Conservation (phyloP, 2,888 invertebrate species). For the Eristalinus aeneus region DNA sequence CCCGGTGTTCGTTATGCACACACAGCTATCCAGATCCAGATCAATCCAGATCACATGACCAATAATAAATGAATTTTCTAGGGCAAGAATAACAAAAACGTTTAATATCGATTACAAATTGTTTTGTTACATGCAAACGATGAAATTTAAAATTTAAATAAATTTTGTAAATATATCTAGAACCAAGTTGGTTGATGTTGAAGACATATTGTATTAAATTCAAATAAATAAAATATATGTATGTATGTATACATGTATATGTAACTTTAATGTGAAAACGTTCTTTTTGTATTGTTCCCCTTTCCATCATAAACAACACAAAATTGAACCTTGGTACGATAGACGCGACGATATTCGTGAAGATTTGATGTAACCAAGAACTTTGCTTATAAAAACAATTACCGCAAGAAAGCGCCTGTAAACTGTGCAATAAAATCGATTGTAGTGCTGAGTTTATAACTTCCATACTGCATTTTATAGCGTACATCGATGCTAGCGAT, state of each 20-base stretch:
- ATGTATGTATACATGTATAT: not conserved
- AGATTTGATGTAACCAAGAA: too few species aligned
- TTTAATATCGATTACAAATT: conserved; percentile 27
- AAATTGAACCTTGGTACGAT: too few species aligned
- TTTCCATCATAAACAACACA: too few species aligned
- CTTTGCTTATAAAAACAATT: too few species aligned
- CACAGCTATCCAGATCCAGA: not conserved
- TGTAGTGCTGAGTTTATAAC: too few species aligned
- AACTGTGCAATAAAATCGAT: too few species aligned
- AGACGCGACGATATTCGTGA: too few species aligned
- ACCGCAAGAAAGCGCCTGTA: too few species aligned
- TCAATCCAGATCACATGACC: conserved; percentile 33
- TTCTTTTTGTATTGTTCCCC: too few species aligned
- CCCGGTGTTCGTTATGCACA: not conserved
- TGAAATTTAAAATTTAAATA: conserved; percentile 57
- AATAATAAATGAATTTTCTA: conserved; percentile 36
- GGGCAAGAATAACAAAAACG: conserved; percentile 26
- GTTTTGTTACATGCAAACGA: not conserved
- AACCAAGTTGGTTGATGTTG: conserved; percentile 28
- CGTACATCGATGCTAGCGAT: too few species aligned
- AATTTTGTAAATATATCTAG: conserved; percentile 71
- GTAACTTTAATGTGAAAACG: too few species aligned
- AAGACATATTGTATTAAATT: conserved; percentile 40
- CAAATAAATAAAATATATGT: conserved; percentile 14
- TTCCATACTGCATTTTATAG: too few species aligned